Conservation (phyloP, 2,888 invertebrate genomes). For the Stenotaenia linearis region DNA sequence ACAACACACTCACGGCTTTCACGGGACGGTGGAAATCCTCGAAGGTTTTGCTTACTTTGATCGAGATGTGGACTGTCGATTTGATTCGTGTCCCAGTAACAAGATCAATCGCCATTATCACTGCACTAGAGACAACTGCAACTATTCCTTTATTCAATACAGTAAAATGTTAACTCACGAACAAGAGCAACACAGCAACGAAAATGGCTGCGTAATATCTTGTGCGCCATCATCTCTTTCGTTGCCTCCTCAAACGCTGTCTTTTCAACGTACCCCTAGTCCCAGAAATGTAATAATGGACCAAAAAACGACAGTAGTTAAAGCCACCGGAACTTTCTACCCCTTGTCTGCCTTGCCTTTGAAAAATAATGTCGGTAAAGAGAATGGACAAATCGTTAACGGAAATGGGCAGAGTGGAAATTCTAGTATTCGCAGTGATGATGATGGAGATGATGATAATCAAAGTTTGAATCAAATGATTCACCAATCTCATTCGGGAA, state of each 20-base stretch:
- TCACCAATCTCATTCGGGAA: neutral
- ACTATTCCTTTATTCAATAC: slow-evolving; percentile 66
- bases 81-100: slow-evolving; percentile 61
- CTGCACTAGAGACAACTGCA: slow-evolving; percentile 63
- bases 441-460: slow-evolving; percentile 4
- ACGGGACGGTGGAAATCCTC: slow-evolving; percentile 71
- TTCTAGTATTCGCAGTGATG: neutral
- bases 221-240: slow-evolving; percentile 33
- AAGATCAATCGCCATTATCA: slow-evolving; percentile 69
- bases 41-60: slow-evolving; percentile 83
- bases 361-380: slow-evolving; percentile 8
- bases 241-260: slow-evolving; percentile 35
- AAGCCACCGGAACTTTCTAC: slow-evolving; percentile 87
- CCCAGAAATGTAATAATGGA: neutral
- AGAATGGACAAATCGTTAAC: slow-evolving; percentile 27
- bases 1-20: slow-evolving; percentile 78
- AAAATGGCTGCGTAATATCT: slow-evolving; percentile 17
- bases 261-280: neutral
- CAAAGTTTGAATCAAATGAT: slow-evolving; percentile 13
- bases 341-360: slow-evolving; percentile 61
- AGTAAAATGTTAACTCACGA: slow-evolving; percentile 69
- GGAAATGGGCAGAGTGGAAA: slow-evolving; percentile 12
- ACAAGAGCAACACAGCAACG: slow-evolving; percentile 55
- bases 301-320: slow-evolving; percentile 58
- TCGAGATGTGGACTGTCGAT: slow-evolving; percentile 62